Evolutionary conservation across 2,797 vertebrate genomes (phyloP), one percentile per base, ranked within the genome.

Genomic region (Gymnodraco acuticeps): DNA sequence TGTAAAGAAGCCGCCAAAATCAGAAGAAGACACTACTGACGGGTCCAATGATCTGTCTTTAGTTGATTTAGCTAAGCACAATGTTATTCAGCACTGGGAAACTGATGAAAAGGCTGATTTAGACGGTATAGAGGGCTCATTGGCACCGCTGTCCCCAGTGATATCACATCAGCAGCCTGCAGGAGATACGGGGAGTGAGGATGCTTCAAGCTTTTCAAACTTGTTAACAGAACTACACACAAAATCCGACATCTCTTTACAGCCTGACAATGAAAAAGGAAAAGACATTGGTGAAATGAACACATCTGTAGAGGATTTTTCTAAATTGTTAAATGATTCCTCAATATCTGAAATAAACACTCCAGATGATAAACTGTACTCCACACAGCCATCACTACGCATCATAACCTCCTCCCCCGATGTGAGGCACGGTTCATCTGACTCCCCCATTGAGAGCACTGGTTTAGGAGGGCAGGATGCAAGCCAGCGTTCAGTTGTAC

Each of bases 401-500:
- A 63, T 89, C 71, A 62, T 71, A 46, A 90, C 87, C 54, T 92
- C 88, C 13, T 92, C 92, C 23, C 86, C 92, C 3, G 69, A 63
- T 1, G 41, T 59, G 27, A 69, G 9, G 14, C 62, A 62, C 59
- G 45, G 42, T 46, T 73, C 20, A 23, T 47, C 46, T 3, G 55
- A 85, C 1, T 66, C 7, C 0, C 23, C 68, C 4, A 19, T 63
- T 43, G 78, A 61, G 47, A 56, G 47, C 13, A 20, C 11, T 14
- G 38, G 10, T 54, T 58, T 50, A 14, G 64, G 14, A 51, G 55
- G 2, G 13, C 76, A 45, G 0, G 81, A 73, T 23, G 15, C 10
- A 5, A 61, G 8, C 60, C 58, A 4, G 2, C 78, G 84, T 0
- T 93, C 93, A 45, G 92, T 89, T 3, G 93, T 95, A 72, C 93